These are phyloP conservation scores for Botia kubotai DNA, from an alignment of 2,797 vertebrate species.

Conservation along the genomic window DNA sequence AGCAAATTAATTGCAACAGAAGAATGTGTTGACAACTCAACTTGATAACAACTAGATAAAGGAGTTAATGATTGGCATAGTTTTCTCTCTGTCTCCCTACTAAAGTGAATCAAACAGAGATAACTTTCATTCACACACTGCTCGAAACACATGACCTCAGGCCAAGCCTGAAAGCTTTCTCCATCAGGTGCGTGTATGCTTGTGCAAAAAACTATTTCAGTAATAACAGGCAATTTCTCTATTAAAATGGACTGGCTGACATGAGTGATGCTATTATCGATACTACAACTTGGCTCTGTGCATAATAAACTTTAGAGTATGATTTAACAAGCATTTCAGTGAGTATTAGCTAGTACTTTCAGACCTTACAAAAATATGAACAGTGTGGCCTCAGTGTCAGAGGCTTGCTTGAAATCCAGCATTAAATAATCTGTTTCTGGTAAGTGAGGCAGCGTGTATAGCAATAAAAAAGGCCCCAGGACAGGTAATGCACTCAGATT, in stretches of 20 bases:
- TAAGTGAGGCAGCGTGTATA: conserved; percentile 16
- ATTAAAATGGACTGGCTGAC: conserved; percentile 32
- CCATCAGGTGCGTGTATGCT: conserved; percentile 16
- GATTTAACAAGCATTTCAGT: conserved; percentile 11
- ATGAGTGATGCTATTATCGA: conserved; percentile 22
- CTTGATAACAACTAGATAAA: conserved; percentile 1
- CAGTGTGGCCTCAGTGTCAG: background rate
- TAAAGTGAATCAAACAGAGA: conserved; percentile 67
- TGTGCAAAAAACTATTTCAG: conserved; percentile 2
- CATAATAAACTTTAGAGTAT: conserved; percentile 21
- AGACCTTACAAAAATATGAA: conserved; percentile 11
- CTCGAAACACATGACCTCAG: conserved; percentile 39
- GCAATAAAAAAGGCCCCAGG: conserved; percentile 31
- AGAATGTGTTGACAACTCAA: background rate
- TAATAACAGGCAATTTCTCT: conserved; percentile 39
- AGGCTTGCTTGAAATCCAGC: conserved; percentile 2
- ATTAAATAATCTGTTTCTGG: conserved; percentile 31
- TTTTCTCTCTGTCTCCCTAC: conserved; percentile 49
- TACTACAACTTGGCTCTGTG: background rate
- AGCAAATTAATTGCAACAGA: background rate
- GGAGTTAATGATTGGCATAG: conserved; percentile 28
- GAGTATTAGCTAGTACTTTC: conserved; percentile 1
- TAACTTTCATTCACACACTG: conserved; percentile 37
- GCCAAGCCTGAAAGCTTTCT: conserved; percentile 43
- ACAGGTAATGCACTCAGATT: conserved; percentile 31